Conservation (phyloP, 2,888 invertebrate species). For the Mimachlamys varia region DNA sequence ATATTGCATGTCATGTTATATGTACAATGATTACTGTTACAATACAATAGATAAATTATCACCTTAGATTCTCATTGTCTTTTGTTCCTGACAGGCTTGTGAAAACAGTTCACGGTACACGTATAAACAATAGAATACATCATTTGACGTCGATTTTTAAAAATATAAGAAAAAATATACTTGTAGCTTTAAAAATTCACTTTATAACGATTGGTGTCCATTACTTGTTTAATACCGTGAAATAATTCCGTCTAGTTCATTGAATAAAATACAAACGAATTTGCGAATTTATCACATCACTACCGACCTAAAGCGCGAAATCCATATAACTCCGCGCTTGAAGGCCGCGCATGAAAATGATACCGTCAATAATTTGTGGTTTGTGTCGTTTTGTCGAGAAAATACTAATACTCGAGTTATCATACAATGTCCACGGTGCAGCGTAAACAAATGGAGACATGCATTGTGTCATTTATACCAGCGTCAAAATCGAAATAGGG, state of each 20-base stretch:
- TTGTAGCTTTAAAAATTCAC: no score
- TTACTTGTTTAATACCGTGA: neutral
- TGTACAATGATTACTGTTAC: no score
- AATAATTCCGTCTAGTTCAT: neutral
- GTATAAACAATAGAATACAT: no score
- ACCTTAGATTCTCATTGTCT: no score
- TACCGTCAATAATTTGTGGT: neutral
- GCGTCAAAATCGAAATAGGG: neutral
- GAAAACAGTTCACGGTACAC: no score
- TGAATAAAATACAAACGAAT: neutral
- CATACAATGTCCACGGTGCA: neutral
- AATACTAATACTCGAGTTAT: neutral
- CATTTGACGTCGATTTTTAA: no score
- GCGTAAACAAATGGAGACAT: neutral
- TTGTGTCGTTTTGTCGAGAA: neutral
- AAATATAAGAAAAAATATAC: no score
- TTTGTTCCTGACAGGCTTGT: no score
- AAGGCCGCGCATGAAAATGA: conserved; percentile 27
- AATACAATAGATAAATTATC: no score
- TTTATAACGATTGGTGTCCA: no score
- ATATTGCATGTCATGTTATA: no score
- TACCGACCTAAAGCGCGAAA: conserved; percentile 4
- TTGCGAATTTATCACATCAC: neutral
- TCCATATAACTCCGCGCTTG: neutral
- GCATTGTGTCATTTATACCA: no score